Conservation (phyloP, 2,113 vertebrate species). For the Stigmatopora argus region DNA sequence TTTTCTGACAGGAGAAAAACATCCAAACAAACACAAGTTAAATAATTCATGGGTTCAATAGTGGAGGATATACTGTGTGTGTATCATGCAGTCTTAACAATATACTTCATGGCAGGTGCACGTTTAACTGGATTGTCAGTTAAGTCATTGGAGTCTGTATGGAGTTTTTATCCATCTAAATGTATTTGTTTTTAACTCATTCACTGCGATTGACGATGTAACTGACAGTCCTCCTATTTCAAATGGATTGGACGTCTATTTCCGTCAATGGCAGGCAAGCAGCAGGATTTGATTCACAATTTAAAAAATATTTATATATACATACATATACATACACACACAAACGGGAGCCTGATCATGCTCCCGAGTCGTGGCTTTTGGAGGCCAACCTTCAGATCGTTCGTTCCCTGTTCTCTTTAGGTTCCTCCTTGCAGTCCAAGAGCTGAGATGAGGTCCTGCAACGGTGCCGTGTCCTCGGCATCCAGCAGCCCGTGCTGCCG, state of each 20-base stretch:
- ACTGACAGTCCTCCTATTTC: no score
- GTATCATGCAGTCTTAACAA: constrained; percentile 5
- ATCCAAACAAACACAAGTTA: background rate
- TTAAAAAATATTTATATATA: background rate
- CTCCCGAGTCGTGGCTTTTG: background rate
- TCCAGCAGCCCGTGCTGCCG: constrained; percentile 71
- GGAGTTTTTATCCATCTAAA: background rate
- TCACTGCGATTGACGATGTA: no score
- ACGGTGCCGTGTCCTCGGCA: constrained; percentile 63
- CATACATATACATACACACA: background rate
- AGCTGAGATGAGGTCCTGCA: constrained; percentile 71
- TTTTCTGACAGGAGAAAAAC: background rate
- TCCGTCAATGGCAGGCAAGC: background rate
- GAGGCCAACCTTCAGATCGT: background rate
- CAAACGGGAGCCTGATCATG: background rate
- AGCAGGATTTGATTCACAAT: background rate
- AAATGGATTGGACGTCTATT: no score
- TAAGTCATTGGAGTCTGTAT: background rate
- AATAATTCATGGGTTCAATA: background rate
- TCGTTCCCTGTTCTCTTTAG: constrained; percentile 4
- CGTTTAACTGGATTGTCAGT: background rate
- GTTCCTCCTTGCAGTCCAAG: constrained; percentile 41
- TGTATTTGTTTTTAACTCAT: background rate
- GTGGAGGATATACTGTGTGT: constrained; percentile 1
- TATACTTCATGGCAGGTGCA: background rate